These are phyloP conservation scores for Lycopodina hypogea DNA, from an alignment of 37 sponge, comb jelly and placozoan species.

Conservation along the genomic window DNA sequence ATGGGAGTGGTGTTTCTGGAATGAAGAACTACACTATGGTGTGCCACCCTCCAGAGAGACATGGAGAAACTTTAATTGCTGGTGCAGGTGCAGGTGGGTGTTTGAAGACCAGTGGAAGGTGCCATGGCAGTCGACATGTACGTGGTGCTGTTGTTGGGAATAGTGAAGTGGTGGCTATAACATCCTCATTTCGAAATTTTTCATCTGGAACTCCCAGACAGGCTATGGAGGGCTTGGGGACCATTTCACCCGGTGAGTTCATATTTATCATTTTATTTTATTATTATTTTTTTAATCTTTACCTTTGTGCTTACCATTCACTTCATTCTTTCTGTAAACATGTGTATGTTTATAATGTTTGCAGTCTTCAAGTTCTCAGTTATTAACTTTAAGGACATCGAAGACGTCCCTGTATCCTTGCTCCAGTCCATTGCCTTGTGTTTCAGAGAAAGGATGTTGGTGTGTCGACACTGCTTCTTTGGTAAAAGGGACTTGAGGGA, in stretches of 20 bases:
- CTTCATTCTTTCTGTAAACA: too few relatives aligned
- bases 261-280: too few relatives aligned
- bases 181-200: too few relatives aligned
- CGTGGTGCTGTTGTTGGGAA: not conserved
- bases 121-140: not conserved
- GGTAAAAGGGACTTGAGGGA: constrained; percentile 33
- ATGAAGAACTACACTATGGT: not conserved
- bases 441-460: constrained; percentile 8
- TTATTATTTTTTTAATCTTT: too few relatives aligned
- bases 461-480: constrained; percentile 55
- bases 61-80: not conserved
- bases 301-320: too few relatives aligned
- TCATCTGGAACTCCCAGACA: too few relatives aligned
- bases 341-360: too few relatives aligned
- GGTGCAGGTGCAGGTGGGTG: too few relatives aligned
- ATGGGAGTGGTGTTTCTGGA: not conserved
- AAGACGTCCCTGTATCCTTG: constrained; percentile 30
- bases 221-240: too few relatives aligned
- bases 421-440: constrained; percentile 14
- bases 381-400: constrained; percentile 19
- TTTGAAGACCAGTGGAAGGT: too few relatives aligned
- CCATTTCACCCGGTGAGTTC: too few relatives aligned
- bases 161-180: too few relatives aligned
- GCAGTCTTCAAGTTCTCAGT: constrained; percentile 23
- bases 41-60: not conserved